A percentile compares a stretch with the other conserved stretches of the same genome.
phyloP scores from a whole-genome alignment of 1,140 invertebrate species.

The Yoshiicerus persimilis region DNA sequence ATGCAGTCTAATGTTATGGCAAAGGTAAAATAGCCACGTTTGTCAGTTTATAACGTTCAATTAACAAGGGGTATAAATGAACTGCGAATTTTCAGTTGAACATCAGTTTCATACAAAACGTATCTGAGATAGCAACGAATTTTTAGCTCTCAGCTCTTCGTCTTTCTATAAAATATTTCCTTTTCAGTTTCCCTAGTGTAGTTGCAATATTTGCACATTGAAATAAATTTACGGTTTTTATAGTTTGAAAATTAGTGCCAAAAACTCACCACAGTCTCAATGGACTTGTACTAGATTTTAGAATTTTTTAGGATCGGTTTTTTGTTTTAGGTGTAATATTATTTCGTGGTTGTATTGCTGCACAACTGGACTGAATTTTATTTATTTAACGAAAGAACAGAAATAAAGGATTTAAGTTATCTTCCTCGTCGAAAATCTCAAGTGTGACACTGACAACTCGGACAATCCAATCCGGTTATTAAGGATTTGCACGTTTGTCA shows the following conservation, averaged over 20 bases:
- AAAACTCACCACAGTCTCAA: too few species aligned
- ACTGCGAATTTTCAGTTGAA: neutral
- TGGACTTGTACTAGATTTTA: neutral
- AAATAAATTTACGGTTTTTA: neutral
- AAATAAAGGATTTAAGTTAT: neutral
- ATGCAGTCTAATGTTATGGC: neutral
- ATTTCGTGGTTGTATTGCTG: neutral
- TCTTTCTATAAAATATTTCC: neutral
- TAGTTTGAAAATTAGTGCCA: neutral
- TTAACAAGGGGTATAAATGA: slow-evolving; percentile 17
- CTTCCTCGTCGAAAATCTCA: neutral
- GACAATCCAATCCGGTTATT: neutral
- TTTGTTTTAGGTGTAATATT: neutral
- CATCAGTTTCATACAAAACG: neutral
- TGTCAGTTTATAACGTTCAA: neutral
- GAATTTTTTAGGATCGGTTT: too few species aligned
- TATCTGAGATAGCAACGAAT: neutral
- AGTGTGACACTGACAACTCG: neutral
- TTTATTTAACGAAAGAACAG: neutral
- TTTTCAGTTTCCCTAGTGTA: neutral
- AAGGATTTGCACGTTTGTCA: neutral
- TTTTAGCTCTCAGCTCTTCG: neutral
- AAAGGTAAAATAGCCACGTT: neutral
- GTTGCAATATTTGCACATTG: neutral
- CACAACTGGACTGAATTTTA: neutral